Evolutionary conservation across 2,113 vertebrate genomes (phyloP).

Genomic region (Girardinichthys multiradiatus): DNA sequence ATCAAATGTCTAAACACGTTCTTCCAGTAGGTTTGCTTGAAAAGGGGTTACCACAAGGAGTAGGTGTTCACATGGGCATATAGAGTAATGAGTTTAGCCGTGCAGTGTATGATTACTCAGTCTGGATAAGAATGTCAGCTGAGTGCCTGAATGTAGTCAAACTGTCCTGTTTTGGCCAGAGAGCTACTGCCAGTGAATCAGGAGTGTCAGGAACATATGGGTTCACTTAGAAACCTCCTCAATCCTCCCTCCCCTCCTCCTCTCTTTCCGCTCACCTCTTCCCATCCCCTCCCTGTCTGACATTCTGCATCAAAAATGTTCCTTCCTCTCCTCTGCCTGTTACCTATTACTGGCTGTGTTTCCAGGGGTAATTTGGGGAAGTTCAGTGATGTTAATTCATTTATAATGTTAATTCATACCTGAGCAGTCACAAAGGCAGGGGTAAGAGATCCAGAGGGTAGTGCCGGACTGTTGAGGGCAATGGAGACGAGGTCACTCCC

Average conservation of each 20-base stretch:
- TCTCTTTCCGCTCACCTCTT: slow-evolving; percentile 65
- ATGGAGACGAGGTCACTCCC: slow-evolving; percentile 90
- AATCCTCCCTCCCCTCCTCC: slow-evolving; percentile 31
- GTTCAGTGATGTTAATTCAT: background rate
- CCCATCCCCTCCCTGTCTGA: slow-evolving; percentile 59
- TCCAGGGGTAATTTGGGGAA: background rate
- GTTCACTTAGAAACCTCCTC: slow-evolving; percentile 77
- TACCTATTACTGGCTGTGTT: background rate
- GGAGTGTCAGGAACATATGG: slow-evolving; percentile 77
- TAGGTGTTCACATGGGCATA: background rate
- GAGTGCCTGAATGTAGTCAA: slow-evolving; percentile 38
- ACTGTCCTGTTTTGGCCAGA: slow-evolving; percentile 54
- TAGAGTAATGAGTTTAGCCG: background rate
- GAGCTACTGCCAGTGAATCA: slow-evolving; percentile 58
- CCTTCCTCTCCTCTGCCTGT: background rate
- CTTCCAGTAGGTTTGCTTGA: no score
- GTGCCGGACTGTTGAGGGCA: slow-evolving; percentile 91
- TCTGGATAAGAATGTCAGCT: slow-evolving; percentile 28
- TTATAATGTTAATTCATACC: slow-evolving; percentile 71
- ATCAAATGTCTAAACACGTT: no score
- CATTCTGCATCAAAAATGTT: slow-evolving; percentile 20
- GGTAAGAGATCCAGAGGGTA: slow-evolving; percentile 92
- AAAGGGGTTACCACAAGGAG: no score
- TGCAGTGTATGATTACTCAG: slow-evolving; percentile 29
- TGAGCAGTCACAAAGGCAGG: slow-evolving; percentile 92